A percentile compares a stretch with the other conserved stretches of the same genome.
phyloP scores from a whole-genome alignment of 2,888 invertebrate species.

The Zele albiditarsus region DNA sequence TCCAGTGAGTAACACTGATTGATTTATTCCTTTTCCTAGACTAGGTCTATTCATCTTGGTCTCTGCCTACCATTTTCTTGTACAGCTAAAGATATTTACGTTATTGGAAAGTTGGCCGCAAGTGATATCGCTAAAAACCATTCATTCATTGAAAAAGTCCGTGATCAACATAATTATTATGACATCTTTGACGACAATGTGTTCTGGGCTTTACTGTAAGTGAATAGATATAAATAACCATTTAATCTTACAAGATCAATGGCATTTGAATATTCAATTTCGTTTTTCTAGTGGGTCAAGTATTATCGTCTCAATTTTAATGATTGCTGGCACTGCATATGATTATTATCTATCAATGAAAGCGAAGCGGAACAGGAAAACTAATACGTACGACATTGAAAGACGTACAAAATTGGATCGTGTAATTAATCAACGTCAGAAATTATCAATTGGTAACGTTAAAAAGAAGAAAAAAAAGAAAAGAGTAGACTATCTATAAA shows the following conservation, averaged over 20 bases:
- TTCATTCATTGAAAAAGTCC: conserved; percentile 77
- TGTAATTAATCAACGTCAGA: conserved; percentile 57
- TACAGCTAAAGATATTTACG: conserved; percentile 77
- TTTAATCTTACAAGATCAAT: background rate
- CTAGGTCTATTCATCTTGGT: conserved; percentile 82
- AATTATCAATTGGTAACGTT: conserved; percentile 63
- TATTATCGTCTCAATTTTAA: conserved; percentile 74
- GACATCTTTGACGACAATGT: conserved; percentile 80
- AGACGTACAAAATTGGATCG: conserved; percentile 68
- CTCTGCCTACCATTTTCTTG: conserved; percentile 84
- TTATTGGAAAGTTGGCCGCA: conserved; percentile 72
- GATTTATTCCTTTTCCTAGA: conserved; percentile 71
- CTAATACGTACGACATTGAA: conserved; percentile 65
- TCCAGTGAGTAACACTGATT: too few species aligned
- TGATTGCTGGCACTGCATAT: conserved; percentile 81
- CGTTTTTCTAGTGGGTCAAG: conserved; percentile 73
- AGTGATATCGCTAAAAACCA: conserved; percentile 73
- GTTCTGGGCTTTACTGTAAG: conserved; percentile 82
- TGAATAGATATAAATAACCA: conserved; percentile 38
- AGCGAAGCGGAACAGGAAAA: conserved; percentile 52
- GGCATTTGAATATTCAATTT: background rate
- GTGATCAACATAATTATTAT: conserved; percentile 80
- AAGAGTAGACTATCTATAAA: background rate
- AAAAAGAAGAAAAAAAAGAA: conserved; percentile 7
- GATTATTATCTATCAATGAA: conserved; percentile 76